Evolutionary conservation across 2,888 invertebrate species (phyloP).

Genomic region (Trachelus troglodyta): DNA sequence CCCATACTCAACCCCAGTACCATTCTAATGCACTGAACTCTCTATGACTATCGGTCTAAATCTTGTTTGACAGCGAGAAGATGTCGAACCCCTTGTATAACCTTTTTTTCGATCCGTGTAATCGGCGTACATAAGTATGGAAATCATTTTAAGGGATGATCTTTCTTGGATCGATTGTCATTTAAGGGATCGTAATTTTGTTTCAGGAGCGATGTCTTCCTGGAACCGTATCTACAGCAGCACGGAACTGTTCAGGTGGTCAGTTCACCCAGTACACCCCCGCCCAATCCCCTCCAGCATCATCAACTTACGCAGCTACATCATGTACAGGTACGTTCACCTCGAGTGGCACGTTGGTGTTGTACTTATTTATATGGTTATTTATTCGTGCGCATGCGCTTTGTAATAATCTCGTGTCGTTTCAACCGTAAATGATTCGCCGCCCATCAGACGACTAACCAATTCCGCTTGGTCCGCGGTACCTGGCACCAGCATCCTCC

Average conservation of each 20-base stretch:
- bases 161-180: background rate
- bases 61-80: slow-evolving; percentile 28
- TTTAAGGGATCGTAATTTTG: background rate
- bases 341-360: background rate
- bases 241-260: slow-evolving; percentile 62
- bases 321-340: slow-evolving; percentile 61
- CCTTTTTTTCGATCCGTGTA: background rate
- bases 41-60: slow-evolving; percentile 23
- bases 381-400: background rate
- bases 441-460: background rate
- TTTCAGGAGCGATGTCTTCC: slow-evolving; percentile 81
- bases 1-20: slow-evolving; percentile 1
- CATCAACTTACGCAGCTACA: slow-evolving; percentile 72
- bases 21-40: slow-evolving; percentile 6
- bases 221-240: slow-evolving; percentile 78
- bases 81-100: slow-evolving; percentile 15
- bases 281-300: slow-evolving; percentile 62
- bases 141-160: background rate
- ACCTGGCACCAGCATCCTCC: background rate
- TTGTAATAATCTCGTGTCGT: background rate
- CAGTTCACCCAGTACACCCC: slow-evolving; percentile 61
- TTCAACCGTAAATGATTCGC: background rate
- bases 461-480: background rate
- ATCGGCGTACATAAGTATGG: background rate
- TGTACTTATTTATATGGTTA: slow-evolving; percentile 3